These are phyloP conservation scores for Tragelaphus scriptus DNA, from an alignment of 2,113 vertebrate species.

Conservation along the genomic window DNA sequence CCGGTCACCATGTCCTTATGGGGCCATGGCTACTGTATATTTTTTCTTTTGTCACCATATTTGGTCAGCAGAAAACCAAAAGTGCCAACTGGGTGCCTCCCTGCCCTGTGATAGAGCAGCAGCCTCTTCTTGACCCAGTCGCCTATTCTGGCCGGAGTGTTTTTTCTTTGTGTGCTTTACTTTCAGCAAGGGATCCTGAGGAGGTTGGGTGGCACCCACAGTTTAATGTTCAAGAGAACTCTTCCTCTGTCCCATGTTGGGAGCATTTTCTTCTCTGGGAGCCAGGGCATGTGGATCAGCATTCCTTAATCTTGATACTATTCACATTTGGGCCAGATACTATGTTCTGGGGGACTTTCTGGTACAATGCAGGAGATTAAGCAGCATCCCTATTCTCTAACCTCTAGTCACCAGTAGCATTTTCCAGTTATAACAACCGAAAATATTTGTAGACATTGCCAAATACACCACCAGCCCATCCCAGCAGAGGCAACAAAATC, in stretches of 20 bases:
- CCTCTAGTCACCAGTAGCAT: neutral
- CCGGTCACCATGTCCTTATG: neutral
- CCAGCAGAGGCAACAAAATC: neutral
- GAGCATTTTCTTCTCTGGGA: neutral
- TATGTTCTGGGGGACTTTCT: neutral
- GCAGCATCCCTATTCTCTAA: neutral
- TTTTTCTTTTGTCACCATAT: neutral
- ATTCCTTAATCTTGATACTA: neutral
- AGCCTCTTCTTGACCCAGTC: neutral
- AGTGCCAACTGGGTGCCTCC: too few species aligned
- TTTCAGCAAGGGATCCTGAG: neutral
- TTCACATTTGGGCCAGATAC: neutral
- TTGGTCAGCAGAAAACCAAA: too few species aligned
- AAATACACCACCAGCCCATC: fast-evolving
- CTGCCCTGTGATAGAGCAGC: neutral
- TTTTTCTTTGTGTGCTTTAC: neutral
- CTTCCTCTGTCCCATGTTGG: neutral
- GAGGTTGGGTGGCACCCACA: neutral
- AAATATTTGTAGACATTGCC: neutral
- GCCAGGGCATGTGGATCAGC: neutral
- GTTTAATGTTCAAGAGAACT: neutral
- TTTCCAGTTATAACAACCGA: neutral
- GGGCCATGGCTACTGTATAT: neutral
- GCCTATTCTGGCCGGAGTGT: fast-evolving
- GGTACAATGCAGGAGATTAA: neutral